Evolutionary conservation across 2,888 invertebrate species (phyloP).

Genomic region (Drosophila anomalata): DNA sequence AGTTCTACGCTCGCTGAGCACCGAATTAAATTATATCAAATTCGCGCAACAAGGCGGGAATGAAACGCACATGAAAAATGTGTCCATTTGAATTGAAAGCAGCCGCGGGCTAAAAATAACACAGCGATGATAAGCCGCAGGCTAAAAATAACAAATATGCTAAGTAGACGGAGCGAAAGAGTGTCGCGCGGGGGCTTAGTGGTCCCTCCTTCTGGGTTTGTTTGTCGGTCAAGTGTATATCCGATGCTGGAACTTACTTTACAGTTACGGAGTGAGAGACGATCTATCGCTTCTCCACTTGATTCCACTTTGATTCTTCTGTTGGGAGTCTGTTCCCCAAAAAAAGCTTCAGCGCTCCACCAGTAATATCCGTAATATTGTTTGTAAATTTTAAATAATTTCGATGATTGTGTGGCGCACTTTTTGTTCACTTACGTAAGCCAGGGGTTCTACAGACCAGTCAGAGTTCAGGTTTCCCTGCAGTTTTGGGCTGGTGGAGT

Average conservation of each 20-base stretch:
- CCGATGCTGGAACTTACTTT: slow-evolving; percentile 25
- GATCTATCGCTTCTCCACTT: neutral
- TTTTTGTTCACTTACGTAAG: slow-evolving; percentile 3
- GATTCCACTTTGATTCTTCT: neutral
- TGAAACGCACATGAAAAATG: slow-evolving; percentile 36
- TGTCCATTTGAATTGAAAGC: slow-evolving; percentile 50
- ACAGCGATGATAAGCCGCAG: slow-evolving; percentile 1
- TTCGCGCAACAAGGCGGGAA: slow-evolving; percentile 58
- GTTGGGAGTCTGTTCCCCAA: no score
- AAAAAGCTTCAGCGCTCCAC: no score
- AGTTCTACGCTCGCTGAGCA: slow-evolving; percentile 31
- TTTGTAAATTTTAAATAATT: neutral
- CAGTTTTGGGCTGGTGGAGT: neutral
- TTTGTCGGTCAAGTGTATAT: slow-evolving; percentile 38
- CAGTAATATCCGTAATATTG: no score
- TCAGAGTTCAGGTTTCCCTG: neutral
- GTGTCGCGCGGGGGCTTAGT: slow-evolving; percentile 26
- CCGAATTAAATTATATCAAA: slow-evolving; percentile 65
- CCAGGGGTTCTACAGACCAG: neutral
- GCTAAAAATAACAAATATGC: neutral
- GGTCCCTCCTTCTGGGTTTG: slow-evolving; percentile 9
- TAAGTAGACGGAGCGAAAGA: slow-evolving; percentile 3
- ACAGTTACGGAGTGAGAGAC: slow-evolving; percentile 12
- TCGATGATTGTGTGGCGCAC: neutral
- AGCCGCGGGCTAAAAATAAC: slow-evolving; percentile 68